Evolutionary conservation across 2,888 invertebrate species (phyloP).

Genomic region (Sialis lutaria): DNA sequence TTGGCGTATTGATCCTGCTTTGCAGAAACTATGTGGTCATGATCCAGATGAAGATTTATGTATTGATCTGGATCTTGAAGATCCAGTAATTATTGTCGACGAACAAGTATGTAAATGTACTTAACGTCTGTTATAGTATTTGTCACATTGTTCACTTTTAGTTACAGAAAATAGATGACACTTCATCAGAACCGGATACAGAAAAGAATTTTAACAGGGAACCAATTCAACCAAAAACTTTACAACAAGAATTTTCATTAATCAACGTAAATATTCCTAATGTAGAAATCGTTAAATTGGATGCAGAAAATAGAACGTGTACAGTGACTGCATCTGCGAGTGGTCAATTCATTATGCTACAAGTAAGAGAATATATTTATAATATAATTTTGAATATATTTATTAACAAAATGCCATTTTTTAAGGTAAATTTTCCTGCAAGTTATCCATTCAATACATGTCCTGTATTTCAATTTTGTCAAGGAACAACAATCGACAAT

Average conservation of each 20-base stretch:
- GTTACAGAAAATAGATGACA: slow-evolving; percentile 6
- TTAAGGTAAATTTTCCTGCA: slow-evolving; percentile 38
- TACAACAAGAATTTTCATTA: slow-evolving; percentile 60
- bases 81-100: neutral
- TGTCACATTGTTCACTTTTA: too few relatives aligned
- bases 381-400: too few relatives aligned
- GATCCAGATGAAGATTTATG: slow-evolving; percentile 36
- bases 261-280: slow-evolving; percentile 60
- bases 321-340: slow-evolving; percentile 35
- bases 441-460: slow-evolving; percentile 53
- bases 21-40: slow-evolving; percentile 66
- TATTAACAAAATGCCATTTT: too few relatives aligned
- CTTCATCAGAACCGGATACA: slow-evolving; percentile 5
- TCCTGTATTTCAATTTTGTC: slow-evolving; percentile 47
- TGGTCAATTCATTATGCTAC: slow-evolving; percentile 34
- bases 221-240: slow-evolving; percentile 34
- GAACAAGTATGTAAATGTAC: neutral
- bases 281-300: slow-evolving; percentile 38
- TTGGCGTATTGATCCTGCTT: slow-evolving; percentile 74
- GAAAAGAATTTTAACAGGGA: slow-evolving; percentile 5
- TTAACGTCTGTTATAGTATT: too few relatives aligned
- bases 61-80: slow-evolving; percentile 7
- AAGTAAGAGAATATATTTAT: slow-evolving; percentile 23
- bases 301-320: slow-evolving; percentile 33
- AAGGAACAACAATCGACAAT: slow-evolving; percentile 48